Base-by-base conservation (phyloP, 2,797 vertebrate species). In the Intellagama lesueurii region DNA sequence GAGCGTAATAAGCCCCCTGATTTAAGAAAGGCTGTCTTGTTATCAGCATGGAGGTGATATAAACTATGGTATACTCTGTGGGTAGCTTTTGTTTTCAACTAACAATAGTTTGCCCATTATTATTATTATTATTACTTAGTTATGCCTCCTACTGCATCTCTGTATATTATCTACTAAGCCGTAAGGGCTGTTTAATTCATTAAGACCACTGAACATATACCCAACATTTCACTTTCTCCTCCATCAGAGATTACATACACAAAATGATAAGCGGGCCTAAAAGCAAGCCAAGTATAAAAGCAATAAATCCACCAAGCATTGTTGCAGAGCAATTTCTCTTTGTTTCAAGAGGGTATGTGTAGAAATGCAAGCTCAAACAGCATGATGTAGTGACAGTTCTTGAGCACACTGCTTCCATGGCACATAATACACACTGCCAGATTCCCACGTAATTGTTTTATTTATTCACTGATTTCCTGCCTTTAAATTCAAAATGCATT, bases 21-120 rank as follows among this genome's bases (percentile, higher is more conserved):
- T 92, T 96, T 94, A 91, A 94, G 92, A 86, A 94, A 95, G 82
- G 75, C 81, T 91, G 87, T 91, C 93, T 92, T 91, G 90, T 93
- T 92, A 89, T 94, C 89, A 92, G 87, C 32, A 26, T 80, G 91
- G 93, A 94, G 78, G 52, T 49, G 85, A 94, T 93, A 94, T 87
- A 89, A 94, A 94, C 92, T 94, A 73, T 86, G 91, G 68, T 91
- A 93, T 90, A 90, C 93, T 92, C 92, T 87, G 44, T 92, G 91
- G 91, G 88, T 81, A 94, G 88, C 81, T 88, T 94, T 94, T 95
- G 90, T 94, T 94, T 92, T 93, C 89, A 4, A 76, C 30, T 92
- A 91, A 95, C 91, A 94, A 90, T 89, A 89, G 91, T 9, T 83
- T 66, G 86, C 88, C 28, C 90, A 85, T 86, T 66, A 66, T 87